Conservation (phyloP, 2,797 vertebrate species). For the Eleutherodactylus coqui region DNA sequence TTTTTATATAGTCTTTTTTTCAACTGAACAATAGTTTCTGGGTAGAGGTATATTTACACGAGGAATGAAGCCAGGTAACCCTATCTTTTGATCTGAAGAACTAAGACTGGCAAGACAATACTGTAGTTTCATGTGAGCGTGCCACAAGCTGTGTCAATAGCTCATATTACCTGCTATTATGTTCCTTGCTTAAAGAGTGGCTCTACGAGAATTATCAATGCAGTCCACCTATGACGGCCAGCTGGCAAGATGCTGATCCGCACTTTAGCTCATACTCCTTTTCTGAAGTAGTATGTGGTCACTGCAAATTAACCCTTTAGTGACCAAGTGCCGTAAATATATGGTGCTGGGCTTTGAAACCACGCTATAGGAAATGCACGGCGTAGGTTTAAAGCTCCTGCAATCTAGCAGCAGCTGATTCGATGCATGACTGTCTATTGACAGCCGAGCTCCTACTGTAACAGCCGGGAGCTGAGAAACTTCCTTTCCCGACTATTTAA, state of each 20-base stretch:
- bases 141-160: not conserved
- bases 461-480: no score
- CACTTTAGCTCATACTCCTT: not conserved
- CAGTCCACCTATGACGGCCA: not conserved
- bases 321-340: no score
- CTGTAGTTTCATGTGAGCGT: not conserved
- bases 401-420: no score
- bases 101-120: not conserved
- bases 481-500: no score
- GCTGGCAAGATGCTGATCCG: not conserved
- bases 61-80: not conserved
- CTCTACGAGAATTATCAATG: not conserved
- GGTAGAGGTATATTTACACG: not conserved
- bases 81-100: constrained; percentile 7
- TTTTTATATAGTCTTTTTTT: not conserved
- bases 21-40: not conserved
- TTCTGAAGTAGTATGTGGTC: no score
- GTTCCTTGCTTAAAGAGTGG: constrained; percentile 7
- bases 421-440: no score
- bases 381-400: no score
- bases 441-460: no score
- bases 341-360: no score
- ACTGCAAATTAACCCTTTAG: no score
- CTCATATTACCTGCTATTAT: constrained; percentile 6
- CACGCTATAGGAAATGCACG: no score